phyloP scores from a whole-genome alignment of 2,113 vertebrate species.

The Isichthys henryi region DNA sequence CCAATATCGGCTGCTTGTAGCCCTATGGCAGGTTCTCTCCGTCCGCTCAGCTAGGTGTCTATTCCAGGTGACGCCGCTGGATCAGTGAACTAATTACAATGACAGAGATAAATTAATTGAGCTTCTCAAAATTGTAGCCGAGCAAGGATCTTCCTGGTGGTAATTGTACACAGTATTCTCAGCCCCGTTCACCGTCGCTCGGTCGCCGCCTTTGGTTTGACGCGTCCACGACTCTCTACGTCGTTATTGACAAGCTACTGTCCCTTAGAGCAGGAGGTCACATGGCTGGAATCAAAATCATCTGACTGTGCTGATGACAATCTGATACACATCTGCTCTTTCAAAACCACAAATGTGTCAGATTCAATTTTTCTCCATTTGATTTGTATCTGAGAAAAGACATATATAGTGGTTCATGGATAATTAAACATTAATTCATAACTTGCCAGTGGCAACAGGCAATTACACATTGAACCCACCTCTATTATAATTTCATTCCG shows the following conservation, averaged over 20 bases:
- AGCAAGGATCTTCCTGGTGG: not conserved
- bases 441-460: constrained; percentile 18
- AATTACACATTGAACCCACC: constrained; percentile 18
- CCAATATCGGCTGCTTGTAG: not conserved
- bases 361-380: not conserved
- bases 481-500: constrained; percentile 32
- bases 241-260: not conserved
- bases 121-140: not conserved
- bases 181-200: too few species aligned
- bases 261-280: not conserved
- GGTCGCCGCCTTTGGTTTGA: not conserved
- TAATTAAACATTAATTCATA: constrained; percentile 26
- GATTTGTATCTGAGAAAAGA: not conserved
- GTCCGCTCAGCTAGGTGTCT: not conserved
- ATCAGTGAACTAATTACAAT: not conserved
- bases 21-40: not conserved
- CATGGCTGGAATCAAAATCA: not conserved
- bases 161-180: not conserved
- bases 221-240: not conserved
- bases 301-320: not conserved
- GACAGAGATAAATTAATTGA: not conserved
- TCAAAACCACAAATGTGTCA: not conserved
- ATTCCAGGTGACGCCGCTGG: not conserved
- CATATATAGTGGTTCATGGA: not conserved
- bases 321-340: not conserved